Percentiles rank a stretch among this genome's conserved stretches.
Evolutionary conservation across 2,113 vertebrate species (phyloP).

Genomic region (Oncorhynchus masou): DNA sequence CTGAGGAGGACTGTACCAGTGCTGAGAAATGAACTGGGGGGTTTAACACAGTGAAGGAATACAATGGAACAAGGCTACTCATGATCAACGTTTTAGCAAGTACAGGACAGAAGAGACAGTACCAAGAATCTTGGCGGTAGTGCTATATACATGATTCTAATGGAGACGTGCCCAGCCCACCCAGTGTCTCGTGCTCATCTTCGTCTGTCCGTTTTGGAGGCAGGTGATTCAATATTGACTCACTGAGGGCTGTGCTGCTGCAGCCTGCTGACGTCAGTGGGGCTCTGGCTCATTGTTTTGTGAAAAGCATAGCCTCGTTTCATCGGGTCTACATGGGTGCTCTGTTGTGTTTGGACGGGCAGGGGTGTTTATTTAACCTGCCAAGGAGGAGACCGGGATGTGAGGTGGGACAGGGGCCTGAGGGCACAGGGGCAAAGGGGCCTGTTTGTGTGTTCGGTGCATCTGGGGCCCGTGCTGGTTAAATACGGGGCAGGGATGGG

Average conservation of each 20-base stretch:
- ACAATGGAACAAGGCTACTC: too few relatives aligned
- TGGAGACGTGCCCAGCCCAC: too few relatives aligned
- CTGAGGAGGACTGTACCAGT: too few relatives aligned
- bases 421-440: constrained; percentile 5
- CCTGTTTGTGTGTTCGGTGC: constrained; percentile 39
- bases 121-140: too few relatives aligned
- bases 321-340: constrained; percentile 1
- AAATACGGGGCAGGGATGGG: constrained; percentile 41
- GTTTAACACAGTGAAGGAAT: too few relatives aligned
- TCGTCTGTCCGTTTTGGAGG: background rate
- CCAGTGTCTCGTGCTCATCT: background rate
- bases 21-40: too few relatives aligned
- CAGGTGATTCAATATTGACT: constrained; percentile 73
- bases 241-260: background rate
- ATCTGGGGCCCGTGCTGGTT: constrained; percentile 35
- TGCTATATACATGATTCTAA: too few relatives aligned
- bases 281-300: constrained; percentile 42
- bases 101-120: too few relatives aligned
- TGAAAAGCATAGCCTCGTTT: constrained; percentile 6
- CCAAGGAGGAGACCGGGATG: constrained; percentile 8
- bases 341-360: constrained; percentile 39
- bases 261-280: constrained; percentile 41
- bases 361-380: constrained; percentile 40
- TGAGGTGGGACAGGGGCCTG: constrained; percentile 3
- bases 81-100: too few relatives aligned